Conservation (phyloP, 2,888 invertebrate species). For the Crematogaster levior region DNA sequence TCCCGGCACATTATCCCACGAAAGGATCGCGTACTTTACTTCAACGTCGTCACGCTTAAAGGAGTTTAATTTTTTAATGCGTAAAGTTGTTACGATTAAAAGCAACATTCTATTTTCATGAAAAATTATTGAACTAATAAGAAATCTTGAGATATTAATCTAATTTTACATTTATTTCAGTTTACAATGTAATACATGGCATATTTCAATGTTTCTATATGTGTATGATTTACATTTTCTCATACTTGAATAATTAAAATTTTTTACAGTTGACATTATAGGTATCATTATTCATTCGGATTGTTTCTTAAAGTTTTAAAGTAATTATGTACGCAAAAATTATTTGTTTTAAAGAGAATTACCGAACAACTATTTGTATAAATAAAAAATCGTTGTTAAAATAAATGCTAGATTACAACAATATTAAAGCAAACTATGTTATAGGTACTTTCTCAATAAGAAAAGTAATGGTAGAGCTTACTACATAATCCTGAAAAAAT, state of each 20-base stretch:
- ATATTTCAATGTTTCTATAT: neutral
- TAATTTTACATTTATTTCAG: neutral
- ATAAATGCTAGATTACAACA: neutral
- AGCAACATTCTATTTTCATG: slow-evolving; percentile 40
- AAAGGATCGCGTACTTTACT: slow-evolving; percentile 50
- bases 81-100: slow-evolving; percentile 34
- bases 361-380: neutral
- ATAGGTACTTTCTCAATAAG: neutral
- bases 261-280: neutral
- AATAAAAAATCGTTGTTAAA: slow-evolving; percentile 2
- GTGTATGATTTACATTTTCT: neutral
- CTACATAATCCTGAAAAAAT: neutral
- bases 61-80: slow-evolving; percentile 66
- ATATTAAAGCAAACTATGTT: neutral
- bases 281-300: neutral
- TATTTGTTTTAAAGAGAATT: neutral
- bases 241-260: neutral
- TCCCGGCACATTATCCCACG: slow-evolving; percentile 60
- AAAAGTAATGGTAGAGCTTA: neutral
- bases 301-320: neutral
- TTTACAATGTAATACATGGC: neutral
- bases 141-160: slow-evolving; percentile 21
- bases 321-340: neutral
- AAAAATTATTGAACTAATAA: slow-evolving; percentile 24
- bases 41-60: slow-evolving; percentile 61